phyloP scores from a whole-genome alignment of 2,797 vertebrate genomes.

The Myripristis jacobus region DNA sequence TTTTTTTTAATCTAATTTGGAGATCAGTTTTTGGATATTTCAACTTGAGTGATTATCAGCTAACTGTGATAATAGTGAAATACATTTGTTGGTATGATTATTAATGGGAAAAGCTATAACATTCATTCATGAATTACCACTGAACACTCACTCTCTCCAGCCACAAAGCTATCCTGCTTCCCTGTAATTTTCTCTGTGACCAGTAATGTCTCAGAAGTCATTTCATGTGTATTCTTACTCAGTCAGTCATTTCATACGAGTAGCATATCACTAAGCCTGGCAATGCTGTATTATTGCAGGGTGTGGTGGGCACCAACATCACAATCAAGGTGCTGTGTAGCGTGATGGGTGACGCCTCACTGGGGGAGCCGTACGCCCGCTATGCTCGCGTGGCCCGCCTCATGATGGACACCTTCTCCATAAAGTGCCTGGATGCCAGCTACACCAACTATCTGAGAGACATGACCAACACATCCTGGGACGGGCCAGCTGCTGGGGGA shows the following conservation, averaged over 20 bases:
- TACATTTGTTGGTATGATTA: too few species aligned
- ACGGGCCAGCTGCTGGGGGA: conserved; percentile 72
- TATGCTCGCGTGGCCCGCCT: conserved; percentile 66
- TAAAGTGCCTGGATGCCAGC: conserved; percentile 70
- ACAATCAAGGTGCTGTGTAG: conserved; percentile 80
- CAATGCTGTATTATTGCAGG: conserved; percentile 53
- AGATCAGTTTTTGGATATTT: too few species aligned
- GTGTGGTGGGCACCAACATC: conserved; percentile 73
- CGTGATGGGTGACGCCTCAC: conserved; percentile 72
- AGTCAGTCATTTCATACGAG: neutral
- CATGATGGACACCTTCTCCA: conserved; percentile 59
- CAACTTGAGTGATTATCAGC: too few species aligned
- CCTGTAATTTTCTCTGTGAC: too few species aligned
- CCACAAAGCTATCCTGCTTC: too few species aligned
- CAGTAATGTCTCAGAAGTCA: too few species aligned
- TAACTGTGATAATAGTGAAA: too few species aligned
- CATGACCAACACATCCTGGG: conserved; percentile 79
- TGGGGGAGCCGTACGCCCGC: conserved; percentile 70
- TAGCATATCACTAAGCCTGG: neutral
- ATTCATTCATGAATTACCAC: too few species aligned
- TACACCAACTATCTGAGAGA: conserved; percentile 70
- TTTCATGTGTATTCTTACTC: neutral
- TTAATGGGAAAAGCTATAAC: too few species aligned
- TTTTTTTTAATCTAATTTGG: too few species aligned
- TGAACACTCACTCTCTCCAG: too few species aligned